These are phyloP conservation scores for Cinara cedri DNA, from an alignment of 2,888 invertebrate species.

Conservation along the genomic window DNA sequence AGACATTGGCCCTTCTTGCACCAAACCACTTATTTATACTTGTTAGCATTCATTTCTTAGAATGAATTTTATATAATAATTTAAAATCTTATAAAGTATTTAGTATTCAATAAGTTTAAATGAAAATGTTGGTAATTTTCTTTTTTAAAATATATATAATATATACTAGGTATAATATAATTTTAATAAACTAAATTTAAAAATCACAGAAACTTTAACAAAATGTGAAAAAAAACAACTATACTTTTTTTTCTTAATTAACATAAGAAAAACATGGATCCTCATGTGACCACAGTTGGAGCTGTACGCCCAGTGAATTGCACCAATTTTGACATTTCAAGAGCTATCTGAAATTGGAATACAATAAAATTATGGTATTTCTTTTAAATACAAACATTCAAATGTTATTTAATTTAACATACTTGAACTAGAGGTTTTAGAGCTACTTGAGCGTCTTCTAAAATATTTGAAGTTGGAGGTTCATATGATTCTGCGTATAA, in stretches of 20 bases:
- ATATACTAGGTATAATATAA: slow-evolving; percentile 17
- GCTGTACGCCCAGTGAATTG: slow-evolving; percentile 85
- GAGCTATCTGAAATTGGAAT: slow-evolving; percentile 70
- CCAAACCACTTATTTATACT: not conserved
- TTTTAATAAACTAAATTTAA: slow-evolving; percentile 15
- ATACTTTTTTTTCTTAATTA: slow-evolving; percentile 8
- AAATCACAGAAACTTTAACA: slow-evolving; percentile 52
- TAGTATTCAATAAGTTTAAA: slow-evolving; percentile 13
- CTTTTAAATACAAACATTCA: no score
- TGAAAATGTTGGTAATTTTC: not conserved
- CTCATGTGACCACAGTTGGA: slow-evolving; percentile 95
- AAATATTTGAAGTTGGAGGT: slow-evolving; percentile 68
- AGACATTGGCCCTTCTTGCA: no score
- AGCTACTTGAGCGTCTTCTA: slow-evolving; percentile 69
- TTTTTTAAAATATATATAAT: no score
- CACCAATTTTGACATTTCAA: slow-evolving; percentile 80
- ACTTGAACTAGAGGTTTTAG: slow-evolving; percentile 80
- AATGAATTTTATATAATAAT: not conserved
- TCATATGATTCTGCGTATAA: slow-evolving; percentile 96
- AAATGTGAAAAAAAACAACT: slow-evolving; percentile 30
- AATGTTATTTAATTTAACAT: slow-evolving; percentile 18
- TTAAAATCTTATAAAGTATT: not conserved
- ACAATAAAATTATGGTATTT: not conserved
- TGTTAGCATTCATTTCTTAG: not conserved
- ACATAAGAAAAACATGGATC: not conserved